phyloP scores from a whole-genome alignment of 2,113 vertebrate species.

The Gallinago media region DNA sequence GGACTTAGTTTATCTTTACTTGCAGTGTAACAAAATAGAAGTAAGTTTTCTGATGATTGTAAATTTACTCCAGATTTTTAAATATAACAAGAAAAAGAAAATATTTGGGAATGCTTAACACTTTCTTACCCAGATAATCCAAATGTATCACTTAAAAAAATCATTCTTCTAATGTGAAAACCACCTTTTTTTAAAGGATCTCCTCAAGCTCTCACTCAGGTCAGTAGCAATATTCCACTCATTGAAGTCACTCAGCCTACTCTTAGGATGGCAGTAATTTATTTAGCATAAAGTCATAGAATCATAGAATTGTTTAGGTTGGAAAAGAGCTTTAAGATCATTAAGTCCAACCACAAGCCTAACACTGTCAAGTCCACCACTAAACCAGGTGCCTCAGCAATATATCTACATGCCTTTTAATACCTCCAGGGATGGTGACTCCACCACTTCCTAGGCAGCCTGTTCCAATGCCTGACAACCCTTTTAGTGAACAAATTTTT shows the following conservation, averaged over 20 bases:
- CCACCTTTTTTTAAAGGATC: rapidly evolving
- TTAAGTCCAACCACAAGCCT: neutral
- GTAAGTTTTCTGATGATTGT: neutral
- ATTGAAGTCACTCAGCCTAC: neutral
- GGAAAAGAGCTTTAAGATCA: neutral
- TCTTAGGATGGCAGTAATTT: neutral
- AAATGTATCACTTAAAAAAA: neutral
- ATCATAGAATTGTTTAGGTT: neutral
- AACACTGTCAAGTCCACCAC: neutral
- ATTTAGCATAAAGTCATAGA: neutral
- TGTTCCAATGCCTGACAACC: neutral
- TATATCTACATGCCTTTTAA: neutral
- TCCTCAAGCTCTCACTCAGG: neutral
- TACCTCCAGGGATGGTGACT: neutral
- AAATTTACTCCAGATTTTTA: neutral
- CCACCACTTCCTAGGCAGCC: neutral
- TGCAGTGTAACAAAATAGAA: neutral
- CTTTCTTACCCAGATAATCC: neutral
- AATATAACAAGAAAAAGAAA: neutral
- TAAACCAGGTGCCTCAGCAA: neutral
- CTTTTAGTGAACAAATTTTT: neutral
- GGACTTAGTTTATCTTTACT: neutral
- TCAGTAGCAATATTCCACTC: neutral
- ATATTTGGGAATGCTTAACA: neutral
- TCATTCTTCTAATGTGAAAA: neutral